These are phyloP conservation scores for Nibea coibor DNA, from an alignment of 2,113 vertebrate genomes.

Conservation along the genomic window DNA sequence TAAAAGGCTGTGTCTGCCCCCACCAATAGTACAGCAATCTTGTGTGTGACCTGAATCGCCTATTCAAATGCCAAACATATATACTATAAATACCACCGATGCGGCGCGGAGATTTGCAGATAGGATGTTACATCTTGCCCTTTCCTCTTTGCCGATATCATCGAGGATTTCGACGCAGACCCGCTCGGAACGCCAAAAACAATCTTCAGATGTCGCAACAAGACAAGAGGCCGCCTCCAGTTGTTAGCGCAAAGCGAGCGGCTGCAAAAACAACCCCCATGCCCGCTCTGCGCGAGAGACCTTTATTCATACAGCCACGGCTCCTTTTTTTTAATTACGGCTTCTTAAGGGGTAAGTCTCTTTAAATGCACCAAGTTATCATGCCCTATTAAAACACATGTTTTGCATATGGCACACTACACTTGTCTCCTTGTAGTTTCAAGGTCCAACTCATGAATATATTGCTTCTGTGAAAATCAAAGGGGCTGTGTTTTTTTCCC, in stretches of 20 bases:
- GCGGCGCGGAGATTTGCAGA: slow-evolving; percentile 18
- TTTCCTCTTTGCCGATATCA: slow-evolving; percentile 22
- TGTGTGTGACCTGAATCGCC: slow-evolving; percentile 40
- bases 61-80: slow-evolving; percentile 48
- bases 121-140: slow-evolving; percentile 29
- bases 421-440: slow-evolving; percentile 66
- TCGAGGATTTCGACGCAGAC: slow-evolving; percentile 30
- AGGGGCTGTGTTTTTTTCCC: slow-evolving; percentile 55
- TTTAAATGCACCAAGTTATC: slow-evolving; percentile 67
- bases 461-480: slow-evolving; percentile 71
- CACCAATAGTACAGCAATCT: slow-evolving; percentile 10
- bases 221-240: slow-evolving; percentile 35
- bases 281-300: slow-evolving; percentile 17
- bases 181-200: slow-evolving; percentile 23
- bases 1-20: slow-evolving; percentile 27
- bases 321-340: slow-evolving; percentile 67
- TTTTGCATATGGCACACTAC: slow-evolving; percentile 65
- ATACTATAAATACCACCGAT: slow-evolving; percentile 35
- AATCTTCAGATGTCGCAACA: slow-evolving; percentile 41
- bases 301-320: slow-evolving; percentile 49
- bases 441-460: slow-evolving; percentile 70
- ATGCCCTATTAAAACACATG: slow-evolving; percentile 62
- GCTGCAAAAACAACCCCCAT: slow-evolving; percentile 31
- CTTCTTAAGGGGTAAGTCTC: slow-evolving; percentile 60
- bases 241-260: slow-evolving; percentile 26